Evolutionary conservation across 2,113 vertebrate species (phyloP), one percentile per base, ranked within the genome.

Genomic region (Thamnophis sirtalis): DNA sequence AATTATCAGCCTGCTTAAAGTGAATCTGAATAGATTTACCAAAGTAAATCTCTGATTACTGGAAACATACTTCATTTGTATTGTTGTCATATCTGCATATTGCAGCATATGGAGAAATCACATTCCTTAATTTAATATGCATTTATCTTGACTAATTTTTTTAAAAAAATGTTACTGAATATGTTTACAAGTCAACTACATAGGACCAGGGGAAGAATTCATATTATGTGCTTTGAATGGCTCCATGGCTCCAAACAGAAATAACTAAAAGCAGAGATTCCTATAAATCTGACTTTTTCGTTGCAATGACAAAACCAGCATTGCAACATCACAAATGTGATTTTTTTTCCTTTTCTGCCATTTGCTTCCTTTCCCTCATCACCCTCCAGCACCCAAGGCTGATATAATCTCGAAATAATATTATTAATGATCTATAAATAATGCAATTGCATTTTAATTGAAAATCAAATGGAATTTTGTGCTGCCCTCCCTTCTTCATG

Each of bases 1-100:
- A 91, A 55, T 90, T 49, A 73, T 80, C 92, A 87, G 55, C 58
- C 53, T 90, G 60, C 38, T 84, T 88, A 84, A 92, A 89, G 85
- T 55, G 51, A 93, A 58, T 92, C 1, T 86, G 92, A 11, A 50
- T 9, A 33, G 89, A 84, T 91, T 88, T 91, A 73, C 85, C 92
- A 91, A 55, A 91, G n/a, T 53, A n/a, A 87, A n/a, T 68, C 28
- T 90, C 5, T 93, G 48, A 50, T 43, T 87, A 68, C 24, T 90
- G 84, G 38, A 21, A 93, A 90, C 51, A n/a, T 86, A 17, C 28
- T 51, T 56, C 60, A 5, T 80, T 43, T 43, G 33, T 87, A 26
- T 38, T 87, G 33, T 80, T 80, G 15, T 21, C 17, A 87, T 56
- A 28, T 89, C n/a, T 63, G 51, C 26, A 92, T 80, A 80, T 51